Evolutionary conservation across 1,140 invertebrate species (phyloP), one percentile per base, ranked within the genome.

Genomic region (Marisa cornuarietis): DNA sequence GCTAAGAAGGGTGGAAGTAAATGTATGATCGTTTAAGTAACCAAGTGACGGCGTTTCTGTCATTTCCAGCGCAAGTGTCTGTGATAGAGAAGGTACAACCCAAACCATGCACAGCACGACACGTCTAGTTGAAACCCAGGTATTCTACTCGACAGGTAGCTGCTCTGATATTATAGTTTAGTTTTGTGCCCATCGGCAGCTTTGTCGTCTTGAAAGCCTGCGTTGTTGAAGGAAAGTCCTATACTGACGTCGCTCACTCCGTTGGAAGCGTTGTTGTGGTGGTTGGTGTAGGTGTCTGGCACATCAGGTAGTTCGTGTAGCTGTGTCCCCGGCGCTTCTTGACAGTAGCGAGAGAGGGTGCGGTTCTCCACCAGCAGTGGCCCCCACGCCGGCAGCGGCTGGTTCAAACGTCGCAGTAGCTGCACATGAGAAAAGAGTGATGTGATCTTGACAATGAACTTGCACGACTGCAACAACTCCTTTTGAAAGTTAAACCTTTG

Each of bases 341-440:
- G 24, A n/a, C 65, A 62, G 71, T 79, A 79, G 26, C 81, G 72
- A 14, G 77, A 54, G 31, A 79, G 24, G 7, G 81, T 83, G 79
- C 84, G 77, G 63, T 87, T 77, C 74, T 87, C 83, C 0, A 66
- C 68, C 2, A 78, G 31, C 18, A 78, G 81, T 10, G 86, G 86
- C 20, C 84, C 85, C 86, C 86, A 87, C 24, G 82, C 76, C 18
- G 58, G 54, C n/a, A 76, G 69, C 0, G 83, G 83, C 76, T 73
- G 81, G 42, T 76, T 81, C 51, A 82, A 65, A 13, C 82, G 61
- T 26, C 54, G 79, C 18, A 87, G 69, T 31, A 79, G 52, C 83
- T 85, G 66, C 11, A 6, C 31, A 54, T 13, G 52, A 51, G 0
- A 71, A 76, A 69, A 4, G 42, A 69, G 52, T n/a, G 18, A 73